Base-by-base conservation (phyloP, 2,113 vertebrate genomes). In the Ploceus nigricollis region DNA sequence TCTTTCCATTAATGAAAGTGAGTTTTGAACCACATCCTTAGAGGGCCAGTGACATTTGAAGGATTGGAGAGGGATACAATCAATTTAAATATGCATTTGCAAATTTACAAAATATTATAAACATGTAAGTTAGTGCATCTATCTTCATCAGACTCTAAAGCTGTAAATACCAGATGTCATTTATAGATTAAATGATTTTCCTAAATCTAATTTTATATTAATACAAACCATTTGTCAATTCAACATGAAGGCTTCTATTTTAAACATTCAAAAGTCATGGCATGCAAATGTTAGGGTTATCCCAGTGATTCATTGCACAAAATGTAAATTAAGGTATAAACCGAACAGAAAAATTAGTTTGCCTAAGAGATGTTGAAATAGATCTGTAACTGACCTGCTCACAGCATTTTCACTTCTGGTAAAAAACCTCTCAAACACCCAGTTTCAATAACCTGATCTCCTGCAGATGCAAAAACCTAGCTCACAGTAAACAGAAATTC, bases 81-180 rank as follows among this genome's bases (percentile, higher is more conserved):
- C 65, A 87, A 96, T 96, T 96, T 96, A 94, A 95, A 96, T 95
- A 96, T 60, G 68, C 58, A 94, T 95, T 93, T 95, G 73, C 89
- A 97, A 96, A 96, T 97, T 93, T 96, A 87, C 93, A 94, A 94
- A 96, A 91, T 94, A 94, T 96, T 96, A 93, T 94, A 96, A 96
- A 88, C 81, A 85, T 82, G 66, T 69, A 91, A 91, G 73, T 75
- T 92, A 94, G 53, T 79, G 57, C 78, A 94, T 96, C 89, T 90
- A 42, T 97, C 95, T 96, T 96, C 87, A 94, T 95, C 94, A 90
- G 64, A 80, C 39, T 95, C 87, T 85, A 82, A 93, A 95, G 92
- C 66, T 96, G 95, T 95, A 96, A 96, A 96, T 96, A 97, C 71
- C 63, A 90, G 66, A 76, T 94, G 94, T 96, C 92, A 91, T 90